Conservation (phyloP, 2,888 invertebrate genomes). For the Brachynemurus nebulosus region DNA sequence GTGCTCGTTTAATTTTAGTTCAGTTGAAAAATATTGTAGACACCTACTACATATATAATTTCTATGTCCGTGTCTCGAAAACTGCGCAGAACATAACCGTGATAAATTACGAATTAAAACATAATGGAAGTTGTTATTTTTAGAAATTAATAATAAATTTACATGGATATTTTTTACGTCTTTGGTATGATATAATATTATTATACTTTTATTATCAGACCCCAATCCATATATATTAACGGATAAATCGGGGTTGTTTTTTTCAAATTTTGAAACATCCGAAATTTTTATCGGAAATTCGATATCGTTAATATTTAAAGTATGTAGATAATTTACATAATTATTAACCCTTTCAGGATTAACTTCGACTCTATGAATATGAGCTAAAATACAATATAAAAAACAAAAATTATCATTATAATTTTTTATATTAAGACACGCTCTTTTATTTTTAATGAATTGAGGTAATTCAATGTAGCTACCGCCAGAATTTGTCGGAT, state of each 20-base stretch:
- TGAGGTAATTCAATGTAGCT: no score
- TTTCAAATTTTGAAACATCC: background rate
- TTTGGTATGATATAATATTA: slow-evolving; percentile 1
- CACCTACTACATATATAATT: background rate
- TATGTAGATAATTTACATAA: background rate
- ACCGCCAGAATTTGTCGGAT: no score
- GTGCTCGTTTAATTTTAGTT: no score
- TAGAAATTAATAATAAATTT: background rate
- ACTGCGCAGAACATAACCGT: background rate
- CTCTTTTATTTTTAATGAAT: no score
- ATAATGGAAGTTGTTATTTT: background rate
- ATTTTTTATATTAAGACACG: no score
- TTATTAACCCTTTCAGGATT: slow-evolving; percentile 1
- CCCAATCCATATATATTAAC: background rate
- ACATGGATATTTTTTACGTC: background rate
- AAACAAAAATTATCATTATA: slow-evolving; percentile 1
- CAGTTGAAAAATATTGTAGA: background rate
- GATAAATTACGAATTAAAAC: slow-evolving; percentile 1
- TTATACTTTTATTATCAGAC: background rate
- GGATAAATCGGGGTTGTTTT: background rate
- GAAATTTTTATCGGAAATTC: background rate
- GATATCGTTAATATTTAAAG: background rate
- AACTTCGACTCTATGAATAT: background rate
- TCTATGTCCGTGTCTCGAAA: background rate
- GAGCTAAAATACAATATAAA: slow-evolving; percentile 1